Percentiles rank a stretch among this genome's conserved stretches.
These are phyloP conservation scores for Callocephalon fimbriatum DNA, from an alignment of 2,113 vertebrate genomes.

Conservation along the genomic window DNA sequence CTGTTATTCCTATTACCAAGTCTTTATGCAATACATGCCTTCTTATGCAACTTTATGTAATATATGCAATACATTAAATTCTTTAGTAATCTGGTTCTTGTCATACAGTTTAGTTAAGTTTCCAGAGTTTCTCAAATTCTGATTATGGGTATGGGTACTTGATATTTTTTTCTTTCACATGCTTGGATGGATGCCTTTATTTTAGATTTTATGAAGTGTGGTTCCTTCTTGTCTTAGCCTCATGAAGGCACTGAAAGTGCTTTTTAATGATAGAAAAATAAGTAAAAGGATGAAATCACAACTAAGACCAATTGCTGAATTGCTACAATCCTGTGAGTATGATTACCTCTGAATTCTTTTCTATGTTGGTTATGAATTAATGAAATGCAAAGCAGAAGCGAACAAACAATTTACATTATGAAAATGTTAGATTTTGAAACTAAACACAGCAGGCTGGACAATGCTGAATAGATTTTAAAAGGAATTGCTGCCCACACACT, in stretches of 20 bases:
- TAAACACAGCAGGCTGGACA: background rate
- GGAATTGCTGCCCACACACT: background rate
- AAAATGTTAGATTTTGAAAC: background rate
- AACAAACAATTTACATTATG: background rate
- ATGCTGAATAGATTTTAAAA: background rate
- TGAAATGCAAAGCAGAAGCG: background rate
- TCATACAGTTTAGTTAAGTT: background rate
- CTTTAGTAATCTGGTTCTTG: background rate
- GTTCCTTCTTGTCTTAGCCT: background rate
- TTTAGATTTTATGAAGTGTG: background rate
- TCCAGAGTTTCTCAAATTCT: background rate
- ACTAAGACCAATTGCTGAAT: background rate
- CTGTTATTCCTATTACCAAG: background rate
- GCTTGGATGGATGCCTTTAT: background rate
- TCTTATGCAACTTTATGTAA: background rate
- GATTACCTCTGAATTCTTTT: background rate
- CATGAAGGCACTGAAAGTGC: background rate
- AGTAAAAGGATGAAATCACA: background rate
- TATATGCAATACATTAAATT: background rate
- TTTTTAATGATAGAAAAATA: background rate
- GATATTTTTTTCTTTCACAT: background rate
- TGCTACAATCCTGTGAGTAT: background rate
- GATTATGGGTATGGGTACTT: accelerated
- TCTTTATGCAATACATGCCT: background rate
- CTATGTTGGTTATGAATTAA: background rate